phyloP scores from a whole-genome alignment of 2,888 invertebrate genomes.

The Nephrotoma flavescens region DNA sequence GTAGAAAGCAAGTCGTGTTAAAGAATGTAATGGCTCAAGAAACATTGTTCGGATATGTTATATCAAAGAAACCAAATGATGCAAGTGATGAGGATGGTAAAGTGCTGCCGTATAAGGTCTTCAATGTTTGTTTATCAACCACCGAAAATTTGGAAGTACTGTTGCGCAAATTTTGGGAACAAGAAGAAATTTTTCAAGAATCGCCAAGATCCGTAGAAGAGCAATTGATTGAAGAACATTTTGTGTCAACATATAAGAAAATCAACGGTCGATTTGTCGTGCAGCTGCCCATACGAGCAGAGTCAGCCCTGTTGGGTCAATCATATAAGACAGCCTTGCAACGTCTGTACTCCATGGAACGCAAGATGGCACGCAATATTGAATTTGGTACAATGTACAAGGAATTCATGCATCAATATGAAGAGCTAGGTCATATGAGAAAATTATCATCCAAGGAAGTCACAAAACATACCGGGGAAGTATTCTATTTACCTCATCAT shows the following conservation, averaged over 20 bases:
- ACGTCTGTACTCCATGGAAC: neutral
- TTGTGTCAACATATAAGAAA: neutral
- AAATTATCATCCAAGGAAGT: neutral
- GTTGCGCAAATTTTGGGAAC: slow-evolving; percentile 5
- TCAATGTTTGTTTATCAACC: too few species aligned
- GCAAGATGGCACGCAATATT: neutral
- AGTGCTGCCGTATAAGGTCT: too few species aligned
- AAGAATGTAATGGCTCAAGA: too few species aligned
- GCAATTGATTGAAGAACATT: neutral
- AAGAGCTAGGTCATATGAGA: slow-evolving; percentile 13
- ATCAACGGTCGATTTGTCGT: too few species aligned
- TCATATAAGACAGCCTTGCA: neutral
- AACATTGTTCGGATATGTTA: too few species aligned
- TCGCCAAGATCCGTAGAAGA: neutral
- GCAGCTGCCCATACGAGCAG: neutral
- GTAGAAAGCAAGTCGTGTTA: neutral
- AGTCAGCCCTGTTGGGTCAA: neutral
- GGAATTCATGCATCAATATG: slow-evolving; percentile 14
- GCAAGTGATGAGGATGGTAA: too few species aligned
- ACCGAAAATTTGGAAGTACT: too few species aligned
- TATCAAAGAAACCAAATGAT: too few species aligned
- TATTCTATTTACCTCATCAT: neutral
- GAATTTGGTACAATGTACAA: neutral
- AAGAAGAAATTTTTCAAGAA: neutral
- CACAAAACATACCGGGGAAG: slow-evolving; percentile 2